These are phyloP conservation scores for Babylonia areolata DNA, from an alignment of 1,140 invertebrate species.

Conservation along the genomic window DNA sequence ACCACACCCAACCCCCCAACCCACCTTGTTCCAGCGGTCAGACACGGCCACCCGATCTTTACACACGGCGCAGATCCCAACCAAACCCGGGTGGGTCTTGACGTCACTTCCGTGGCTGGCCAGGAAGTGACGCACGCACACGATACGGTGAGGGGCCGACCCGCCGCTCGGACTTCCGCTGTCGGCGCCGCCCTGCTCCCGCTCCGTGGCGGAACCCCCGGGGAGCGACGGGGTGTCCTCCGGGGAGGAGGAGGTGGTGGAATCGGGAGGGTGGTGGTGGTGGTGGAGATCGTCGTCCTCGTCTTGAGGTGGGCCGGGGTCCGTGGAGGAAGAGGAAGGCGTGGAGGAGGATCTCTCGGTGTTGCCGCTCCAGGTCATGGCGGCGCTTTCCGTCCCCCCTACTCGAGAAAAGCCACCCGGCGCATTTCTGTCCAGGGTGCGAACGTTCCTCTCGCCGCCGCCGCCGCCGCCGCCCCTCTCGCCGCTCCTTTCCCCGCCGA, in stretches of 20 bases:
- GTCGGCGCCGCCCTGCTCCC: background rate
- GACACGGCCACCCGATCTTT: constrained; percentile 33
- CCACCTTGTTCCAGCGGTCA: constrained; percentile 38
- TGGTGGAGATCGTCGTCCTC: too few relatives aligned
- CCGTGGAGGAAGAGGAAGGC: too few relatives aligned
- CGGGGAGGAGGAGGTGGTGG: background rate
- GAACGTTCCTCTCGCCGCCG: background rate
- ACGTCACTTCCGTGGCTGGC: constrained; percentile 30
- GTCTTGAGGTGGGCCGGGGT: too few relatives aligned
- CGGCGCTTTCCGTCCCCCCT: too few relatives aligned
- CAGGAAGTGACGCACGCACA: constrained; percentile 38
- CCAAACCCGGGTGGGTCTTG: constrained; percentile 27
- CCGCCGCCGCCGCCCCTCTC: background rate
- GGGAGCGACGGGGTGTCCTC: background rate
- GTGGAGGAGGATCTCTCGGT: too few relatives aligned
- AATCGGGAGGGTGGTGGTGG: background rate
- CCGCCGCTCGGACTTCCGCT: background rate
- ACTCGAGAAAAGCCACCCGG: too few relatives aligned
- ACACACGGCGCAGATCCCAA: constrained; percentile 15
- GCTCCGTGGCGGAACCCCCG: background rate
- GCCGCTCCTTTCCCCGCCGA: background rate
- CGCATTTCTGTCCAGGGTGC: too few relatives aligned
- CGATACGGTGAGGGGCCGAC: background rate
- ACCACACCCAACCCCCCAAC: too few relatives aligned
- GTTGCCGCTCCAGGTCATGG: too few relatives aligned